These are phyloP conservation scores for Emydoidea blandingii DNA, from an alignment of 2,797 vertebrate species.

Conservation along the genomic window DNA sequence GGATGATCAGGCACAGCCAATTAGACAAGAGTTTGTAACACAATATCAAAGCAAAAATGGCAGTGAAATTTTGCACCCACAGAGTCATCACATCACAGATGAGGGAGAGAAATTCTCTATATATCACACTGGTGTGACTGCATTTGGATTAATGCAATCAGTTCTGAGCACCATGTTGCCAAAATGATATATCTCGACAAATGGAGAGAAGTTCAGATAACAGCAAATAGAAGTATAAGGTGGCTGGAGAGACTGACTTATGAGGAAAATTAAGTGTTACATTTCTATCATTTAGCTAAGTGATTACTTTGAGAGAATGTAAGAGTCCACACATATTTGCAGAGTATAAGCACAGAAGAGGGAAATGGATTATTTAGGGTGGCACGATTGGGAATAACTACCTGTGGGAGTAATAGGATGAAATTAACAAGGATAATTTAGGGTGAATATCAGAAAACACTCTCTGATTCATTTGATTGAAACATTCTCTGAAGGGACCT, in stretches of 20 bases:
- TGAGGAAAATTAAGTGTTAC: background rate
- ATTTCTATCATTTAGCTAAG: constrained; percentile 1
- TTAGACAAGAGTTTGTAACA: background rate
- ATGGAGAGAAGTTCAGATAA: constrained; percentile 9
- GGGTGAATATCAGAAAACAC: constrained; percentile 8
- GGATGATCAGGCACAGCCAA: background rate
- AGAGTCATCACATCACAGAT: background rate
- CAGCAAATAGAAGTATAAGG: background rate
- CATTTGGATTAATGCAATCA: background rate
- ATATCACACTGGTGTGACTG: background rate
- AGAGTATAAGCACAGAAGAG: background rate
- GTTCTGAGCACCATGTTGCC: background rate
- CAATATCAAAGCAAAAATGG: background rate
- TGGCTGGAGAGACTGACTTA: background rate
- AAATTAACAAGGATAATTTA: constrained; percentile 7
- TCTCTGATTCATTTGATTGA: constrained; percentile 43
- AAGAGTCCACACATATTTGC: background rate
- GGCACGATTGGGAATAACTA: background rate
- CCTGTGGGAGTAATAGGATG: constrained; percentile 20
- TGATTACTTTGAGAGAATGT: background rate
- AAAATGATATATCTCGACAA: background rate
- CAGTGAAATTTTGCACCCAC: background rate
- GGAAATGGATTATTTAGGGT: constrained; percentile 2
- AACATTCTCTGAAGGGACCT: constrained; percentile 11
- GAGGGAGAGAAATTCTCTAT: background rate